Evolutionary conservation across 2,888 invertebrate genomes (phyloP).

Genomic region (Digitonthophagus gazella): DNA sequence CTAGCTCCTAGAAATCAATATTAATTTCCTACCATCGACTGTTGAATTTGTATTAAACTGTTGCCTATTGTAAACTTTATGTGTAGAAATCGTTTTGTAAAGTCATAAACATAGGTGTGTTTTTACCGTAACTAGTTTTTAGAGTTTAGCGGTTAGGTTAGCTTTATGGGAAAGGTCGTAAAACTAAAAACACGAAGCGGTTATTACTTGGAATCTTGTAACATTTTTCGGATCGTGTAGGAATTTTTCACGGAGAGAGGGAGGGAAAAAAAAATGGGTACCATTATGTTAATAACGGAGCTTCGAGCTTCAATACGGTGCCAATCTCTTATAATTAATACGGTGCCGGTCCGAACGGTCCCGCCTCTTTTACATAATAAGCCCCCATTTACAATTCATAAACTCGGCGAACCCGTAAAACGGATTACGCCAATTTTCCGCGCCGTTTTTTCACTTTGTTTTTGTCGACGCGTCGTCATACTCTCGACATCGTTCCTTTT

Average conservation of each 20-base stretch:
- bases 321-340: constrained; percentile 22
- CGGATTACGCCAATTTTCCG: constrained; percentile 24
- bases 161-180: not conserved
- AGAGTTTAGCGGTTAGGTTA: not conserved
- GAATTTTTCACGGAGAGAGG: not conserved
- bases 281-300: not conserved
- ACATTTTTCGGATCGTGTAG: not conserved
- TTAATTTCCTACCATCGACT: not conserved
- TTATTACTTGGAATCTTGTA: not conserved
- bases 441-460: not conserved
- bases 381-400: constrained; percentile 25
- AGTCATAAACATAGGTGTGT: too few relatives aligned
- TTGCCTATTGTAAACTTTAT: too few relatives aligned
- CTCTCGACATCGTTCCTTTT: not conserved
- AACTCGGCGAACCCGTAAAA: constrained; percentile 24
- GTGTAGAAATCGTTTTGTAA: too few relatives aligned
- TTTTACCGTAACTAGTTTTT: too few relatives aligned
- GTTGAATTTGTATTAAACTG: not conserved
- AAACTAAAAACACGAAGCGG: not conserved
- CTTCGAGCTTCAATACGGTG: constrained; percentile 16
- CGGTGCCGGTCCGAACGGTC: not conserved
- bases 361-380: constrained; percentile 21
- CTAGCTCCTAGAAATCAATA: not conserved
- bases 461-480: not conserved
- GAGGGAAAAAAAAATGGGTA: not conserved